A percentile compares a stretch with the other conserved stretches of the same genome.
Evolutionary conservation across 2,113 vertebrate species (phyloP).

Genomic region (Synchiropus splendidus): DNA sequence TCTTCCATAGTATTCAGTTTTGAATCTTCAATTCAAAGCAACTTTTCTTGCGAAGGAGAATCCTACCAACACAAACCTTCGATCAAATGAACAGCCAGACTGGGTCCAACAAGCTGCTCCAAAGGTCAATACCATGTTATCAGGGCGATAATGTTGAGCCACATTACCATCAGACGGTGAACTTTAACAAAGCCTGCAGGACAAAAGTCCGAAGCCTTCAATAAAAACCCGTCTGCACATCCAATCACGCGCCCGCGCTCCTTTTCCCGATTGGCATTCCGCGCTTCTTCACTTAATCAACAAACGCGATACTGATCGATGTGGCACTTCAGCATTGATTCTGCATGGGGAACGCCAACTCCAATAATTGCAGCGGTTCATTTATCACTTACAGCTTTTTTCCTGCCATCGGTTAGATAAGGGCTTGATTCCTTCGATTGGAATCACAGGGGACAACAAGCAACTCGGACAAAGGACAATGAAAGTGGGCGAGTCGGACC

Average conservation of each 20-base stretch:
- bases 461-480: constrained; percentile 4
- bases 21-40: no score
- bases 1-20: no score
- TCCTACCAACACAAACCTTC: no score
- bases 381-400: constrained; percentile 32
- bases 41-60: no score
- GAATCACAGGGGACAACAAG: constrained; percentile 4
- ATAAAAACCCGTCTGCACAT: constrained; percentile 16
- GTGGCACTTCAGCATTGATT: constrained; percentile 45
- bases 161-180: constrained; percentile 3
- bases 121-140: no score
- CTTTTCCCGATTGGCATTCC: constrained; percentile 13
- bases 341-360: constrained; percentile 30
- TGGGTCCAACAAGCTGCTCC: no score
- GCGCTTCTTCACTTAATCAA: constrained; percentile 48
- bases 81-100: no score
- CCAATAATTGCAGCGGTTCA: constrained; percentile 36
- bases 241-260: constrained; percentile 13
- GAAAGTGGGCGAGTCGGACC: no score
- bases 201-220: constrained; percentile 9
- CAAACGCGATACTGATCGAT: constrained; percentile 40
- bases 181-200: constrained; percentile 5
- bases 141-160: background rate
- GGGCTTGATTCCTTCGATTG: constrained; percentile 3
- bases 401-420: constrained; percentile 27